phyloP scores from a whole-genome alignment of 1,140 invertebrate species.

The Delia radicum region DNA sequence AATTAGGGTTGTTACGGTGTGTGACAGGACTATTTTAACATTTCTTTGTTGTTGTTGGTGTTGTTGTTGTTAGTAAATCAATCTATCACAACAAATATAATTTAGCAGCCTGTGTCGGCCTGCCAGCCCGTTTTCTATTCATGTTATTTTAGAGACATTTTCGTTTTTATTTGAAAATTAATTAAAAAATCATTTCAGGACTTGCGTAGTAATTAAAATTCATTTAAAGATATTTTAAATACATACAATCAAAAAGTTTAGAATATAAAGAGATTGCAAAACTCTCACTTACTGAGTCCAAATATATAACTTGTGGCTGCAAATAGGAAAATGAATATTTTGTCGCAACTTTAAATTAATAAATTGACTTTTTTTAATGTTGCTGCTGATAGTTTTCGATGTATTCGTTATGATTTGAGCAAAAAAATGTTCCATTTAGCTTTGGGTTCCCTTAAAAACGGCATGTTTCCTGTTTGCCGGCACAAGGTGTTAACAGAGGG shows the following conservation, averaged over 20 bases:
- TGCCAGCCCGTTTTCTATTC: neutral
- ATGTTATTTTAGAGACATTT: neutral
- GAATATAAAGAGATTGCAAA: too few relatives aligned
- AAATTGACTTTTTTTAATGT: too few relatives aligned
- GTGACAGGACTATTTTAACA: neutral
- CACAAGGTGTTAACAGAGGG: too few relatives aligned
- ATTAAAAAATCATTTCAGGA: neutral
- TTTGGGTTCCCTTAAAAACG: too few relatives aligned
- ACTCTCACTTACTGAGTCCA: neutral
- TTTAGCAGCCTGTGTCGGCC: neutral
- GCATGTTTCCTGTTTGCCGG: too few relatives aligned
- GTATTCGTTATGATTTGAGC: too few relatives aligned
- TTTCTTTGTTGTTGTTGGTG: neutral
- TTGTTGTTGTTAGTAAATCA: neutral
- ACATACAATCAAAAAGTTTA: neutral
- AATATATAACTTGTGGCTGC: too few relatives aligned
- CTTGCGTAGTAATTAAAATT: slow-evolving; percentile 1
- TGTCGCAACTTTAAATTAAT: too few relatives aligned
- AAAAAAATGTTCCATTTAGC: neutral
- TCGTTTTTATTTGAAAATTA: neutral
- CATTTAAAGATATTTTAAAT: neutral
- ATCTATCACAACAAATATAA: neutral
- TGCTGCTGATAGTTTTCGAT: too few relatives aligned
- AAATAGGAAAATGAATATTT: too few relatives aligned
- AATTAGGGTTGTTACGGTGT: neutral